Evolutionary conservation across 1,140 invertebrate species (phyloP), one percentile per base, ranked within the genome.

Genomic region (Rhagoletis pomonella): DNA sequence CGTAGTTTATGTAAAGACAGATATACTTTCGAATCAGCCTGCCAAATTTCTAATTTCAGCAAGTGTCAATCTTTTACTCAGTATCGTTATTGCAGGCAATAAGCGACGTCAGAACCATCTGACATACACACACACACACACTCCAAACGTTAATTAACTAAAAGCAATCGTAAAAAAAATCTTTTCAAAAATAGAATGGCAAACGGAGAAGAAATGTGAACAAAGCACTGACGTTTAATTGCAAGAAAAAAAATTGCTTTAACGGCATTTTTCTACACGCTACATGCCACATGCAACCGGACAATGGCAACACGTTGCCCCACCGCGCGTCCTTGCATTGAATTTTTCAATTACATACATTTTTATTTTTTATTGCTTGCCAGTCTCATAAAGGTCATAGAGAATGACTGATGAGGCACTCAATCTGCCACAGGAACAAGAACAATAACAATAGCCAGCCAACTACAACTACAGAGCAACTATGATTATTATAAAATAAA

Each of bases 401-500:
- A 81, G 73, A 81, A 81, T 81, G 47, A 81, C 47, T 81, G 73
- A 81, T 81, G 73, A 81, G 9, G 73, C 73, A 81, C 44, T 81
- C 73, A 50, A 29, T 50, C 73, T 47, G 73, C n/a, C 73, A 58
- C 3, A 69, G 67, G 39, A 29, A 29, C 29, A 29, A 29, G 47
- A 81, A 58, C 17, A 81, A 81, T 55, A 81, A 81, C 73, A 81
- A 81, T 81, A 29, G 73, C n/a, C 47, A 81, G 50, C 47, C 42
- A 81, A 81, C 47, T 55, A 50, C 47, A 81, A 81, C 47, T 29
- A 29, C 29, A 29, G 29, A 55, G 44, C 19, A 58, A 55, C n/a
- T 29, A 12, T 5, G 42, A 58, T 19, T 55, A 29, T 29, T 29
- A n/a, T 29, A 67, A 10, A 81, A 81, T n/a, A 81, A n/a, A 29